Evolutionary conservation across 1,140 invertebrate genomes (phyloP).

Genomic region (Drosophila tristis): DNA sequence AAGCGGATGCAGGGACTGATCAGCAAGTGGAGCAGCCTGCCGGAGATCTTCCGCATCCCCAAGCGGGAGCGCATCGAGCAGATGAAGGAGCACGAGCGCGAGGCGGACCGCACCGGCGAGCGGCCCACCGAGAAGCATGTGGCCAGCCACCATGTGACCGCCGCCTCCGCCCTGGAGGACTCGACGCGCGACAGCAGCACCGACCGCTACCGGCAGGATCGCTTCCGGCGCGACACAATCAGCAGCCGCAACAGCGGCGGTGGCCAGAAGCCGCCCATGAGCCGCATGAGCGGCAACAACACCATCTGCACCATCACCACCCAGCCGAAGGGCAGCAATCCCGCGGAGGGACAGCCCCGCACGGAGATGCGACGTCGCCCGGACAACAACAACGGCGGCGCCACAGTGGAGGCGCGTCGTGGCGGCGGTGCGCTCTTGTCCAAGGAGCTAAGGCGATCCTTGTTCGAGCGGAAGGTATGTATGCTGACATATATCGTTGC

Average conservation of each 20-base stretch:
- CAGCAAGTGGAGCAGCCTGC: slow-evolving; percentile 67
- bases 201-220: slow-evolving; percentile 84
- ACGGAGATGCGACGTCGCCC: slow-evolving; percentile 10
- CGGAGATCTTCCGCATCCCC: slow-evolving; percentile 94
- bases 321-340: slow-evolving; percentile 42
- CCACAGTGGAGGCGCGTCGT: no score
- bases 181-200: slow-evolving; percentile 39
- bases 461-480: slow-evolving; percentile 88
- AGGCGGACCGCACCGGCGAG: slow-evolving; percentile 86
- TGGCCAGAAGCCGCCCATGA: slow-evolving; percentile 1
- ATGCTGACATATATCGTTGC: no score
- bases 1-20: slow-evolving; percentile 38
- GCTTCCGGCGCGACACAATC: slow-evolving; percentile 68
- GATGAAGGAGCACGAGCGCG: slow-evolving; percentile 96
- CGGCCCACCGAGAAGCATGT: slow-evolving; percentile 17
- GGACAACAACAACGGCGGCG: neutral
- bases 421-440: slow-evolving; percentile 40
- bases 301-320: slow-evolving; percentile 58
- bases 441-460: slow-evolving; percentile 86
- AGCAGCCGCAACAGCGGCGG: slow-evolving; percentile 51
- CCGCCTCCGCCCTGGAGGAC: slow-evolving; percentile 65
- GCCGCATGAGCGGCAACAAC: slow-evolving; percentile 60
- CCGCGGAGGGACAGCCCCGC: no score
- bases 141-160: slow-evolving; percentile 20
- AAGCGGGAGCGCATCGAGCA: slow-evolving; percentile 96